Conservation (phyloP, 1,140 invertebrate species). For the Mesaphorura yosii region DNA sequence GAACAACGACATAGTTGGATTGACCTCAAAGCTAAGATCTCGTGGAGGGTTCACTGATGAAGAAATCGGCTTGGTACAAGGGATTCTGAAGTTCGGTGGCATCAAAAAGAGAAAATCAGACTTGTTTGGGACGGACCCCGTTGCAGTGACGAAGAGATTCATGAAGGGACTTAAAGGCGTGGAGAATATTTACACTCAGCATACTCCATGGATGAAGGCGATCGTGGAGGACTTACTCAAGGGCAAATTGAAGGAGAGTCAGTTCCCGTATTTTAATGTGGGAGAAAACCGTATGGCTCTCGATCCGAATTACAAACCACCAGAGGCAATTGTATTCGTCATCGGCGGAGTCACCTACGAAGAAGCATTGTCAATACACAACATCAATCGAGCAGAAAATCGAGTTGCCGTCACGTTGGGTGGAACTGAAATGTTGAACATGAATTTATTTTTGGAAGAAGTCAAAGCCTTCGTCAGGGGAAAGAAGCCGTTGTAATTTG, state of each 20-base stretch:
- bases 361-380: conserved; percentile 76
- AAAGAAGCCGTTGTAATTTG: neutral
- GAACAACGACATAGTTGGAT: conserved; percentile 64
- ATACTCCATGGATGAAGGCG: conserved; percentile 72
- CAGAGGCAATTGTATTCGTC: conserved; percentile 88
- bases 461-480: conserved; percentile 41
- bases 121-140: conserved; percentile 26
- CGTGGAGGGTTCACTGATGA: conserved; percentile 48
- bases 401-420: conserved; percentile 65
- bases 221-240: conserved; percentile 79
- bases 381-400: conserved; percentile 59
- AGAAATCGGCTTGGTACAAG: conserved; percentile 21
- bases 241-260: conserved; percentile 66
- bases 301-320: conserved; percentile 45
- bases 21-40: conserved; percentile 60
- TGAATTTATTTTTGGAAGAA: conserved; percentile 62
- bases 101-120: conserved; percentile 27
- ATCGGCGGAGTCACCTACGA: conserved; percentile 96
- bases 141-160: conserved; percentile 26
- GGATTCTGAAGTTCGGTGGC: conserved; percentile 23
- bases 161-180: conserved; percentile 71
- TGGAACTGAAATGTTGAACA: conserved; percentile 85
- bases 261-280: conserved; percentile 62
- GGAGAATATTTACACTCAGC: conserved; percentile 95
- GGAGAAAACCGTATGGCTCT: conserved; percentile 19